Evolutionary conservation across 2,797 vertebrate genomes (phyloP), one percentile per base, ranked within the genome.

Genomic region (Pelobates cultripes): DNA sequence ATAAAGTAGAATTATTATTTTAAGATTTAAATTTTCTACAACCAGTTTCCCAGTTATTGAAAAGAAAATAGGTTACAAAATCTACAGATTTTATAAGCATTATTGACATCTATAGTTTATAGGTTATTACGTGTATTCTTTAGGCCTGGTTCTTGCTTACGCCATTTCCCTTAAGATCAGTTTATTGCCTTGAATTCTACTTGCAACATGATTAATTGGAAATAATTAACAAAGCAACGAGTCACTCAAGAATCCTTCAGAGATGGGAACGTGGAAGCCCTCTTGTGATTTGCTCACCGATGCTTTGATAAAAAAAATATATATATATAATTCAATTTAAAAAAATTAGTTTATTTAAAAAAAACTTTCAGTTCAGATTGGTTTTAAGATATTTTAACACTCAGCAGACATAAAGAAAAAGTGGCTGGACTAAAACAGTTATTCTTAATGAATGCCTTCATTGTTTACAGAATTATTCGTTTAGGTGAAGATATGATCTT

Each of bases 221-320:
- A 77, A 44, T 67, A 86, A 85, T 72, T 61, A 85, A 57, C 72
- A 81, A 77, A 42, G 40, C 75, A 86, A 73, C 71, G 75, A 79
- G 8, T n/a, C 42, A 51, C 74, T 86, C 44, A 0, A 53, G 0
- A 84, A 47, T 63, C 71, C 77, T 78, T 78, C 42, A 45, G 12
- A 66, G 74, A 55, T 53, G 43, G 82, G 80, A 83, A 84, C 61
- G 76, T 9, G 77, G 75, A 66, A 79, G 73, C 43, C 75, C 4
- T 73, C 4, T 12, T 5, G 12, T 77, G 42, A 69, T 13, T 47
- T 53, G 55, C 17, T 47, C 77, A 42, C 47, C 55, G 47, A 17
- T 60, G 73, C 81, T 73, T 80, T 70, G 63, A 75, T 85, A 87
- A 76, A 75, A 79, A n/a, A n/a, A n/a, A n/a, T n/a, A n/a, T n/a